A percentile compares a stretch with the other conserved stretches of the same genome.
phyloP scores from a whole-genome alignment of 2,797 vertebrate species.

The Myioborus melanocephalus region DNA sequence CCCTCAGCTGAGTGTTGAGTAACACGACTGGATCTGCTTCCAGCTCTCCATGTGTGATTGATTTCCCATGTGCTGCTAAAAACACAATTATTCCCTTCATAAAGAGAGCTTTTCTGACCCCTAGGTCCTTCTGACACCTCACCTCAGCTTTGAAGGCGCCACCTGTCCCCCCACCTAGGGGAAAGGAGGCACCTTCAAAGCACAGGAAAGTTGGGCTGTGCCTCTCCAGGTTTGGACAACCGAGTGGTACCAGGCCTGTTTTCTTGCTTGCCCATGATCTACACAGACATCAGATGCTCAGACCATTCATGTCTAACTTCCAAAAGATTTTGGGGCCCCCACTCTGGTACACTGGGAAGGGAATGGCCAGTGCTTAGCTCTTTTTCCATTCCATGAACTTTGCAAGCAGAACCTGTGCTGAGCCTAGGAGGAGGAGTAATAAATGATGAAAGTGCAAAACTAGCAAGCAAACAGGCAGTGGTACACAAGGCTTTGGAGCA shows the following conservation, averaged over 20 bases:
- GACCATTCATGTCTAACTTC: not conserved
- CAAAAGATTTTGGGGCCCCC: not conserved
- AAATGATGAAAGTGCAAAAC: not conserved
- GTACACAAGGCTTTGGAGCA: rapidly evolving
- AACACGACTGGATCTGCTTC: not conserved
- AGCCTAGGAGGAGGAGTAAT: not conserved
- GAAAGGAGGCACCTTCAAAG: not conserved
- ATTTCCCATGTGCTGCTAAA: not conserved
- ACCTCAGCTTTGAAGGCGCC: too few species aligned
- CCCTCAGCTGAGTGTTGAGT: rapidly evolving
- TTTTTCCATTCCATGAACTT: not conserved
- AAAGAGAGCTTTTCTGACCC: not conserved
- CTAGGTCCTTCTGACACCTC: too few species aligned
- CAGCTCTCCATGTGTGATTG: not conserved
- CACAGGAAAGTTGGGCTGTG: rapidly evolving
- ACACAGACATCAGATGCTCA: not conserved
- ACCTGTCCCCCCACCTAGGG: too few species aligned
- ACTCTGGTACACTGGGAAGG: not conserved
- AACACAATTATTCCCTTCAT: not conserved
- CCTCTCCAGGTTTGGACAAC: not conserved
- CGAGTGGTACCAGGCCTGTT: not conserved
- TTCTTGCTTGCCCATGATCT: not conserved
- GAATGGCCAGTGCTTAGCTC: not conserved
- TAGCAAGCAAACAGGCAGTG: rapidly evolving
- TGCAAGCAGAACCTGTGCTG: not conserved